Evolutionary conservation across 2,797 vertebrate species (phyloP).

Genomic region (Rhodeus uyekii): DNA sequence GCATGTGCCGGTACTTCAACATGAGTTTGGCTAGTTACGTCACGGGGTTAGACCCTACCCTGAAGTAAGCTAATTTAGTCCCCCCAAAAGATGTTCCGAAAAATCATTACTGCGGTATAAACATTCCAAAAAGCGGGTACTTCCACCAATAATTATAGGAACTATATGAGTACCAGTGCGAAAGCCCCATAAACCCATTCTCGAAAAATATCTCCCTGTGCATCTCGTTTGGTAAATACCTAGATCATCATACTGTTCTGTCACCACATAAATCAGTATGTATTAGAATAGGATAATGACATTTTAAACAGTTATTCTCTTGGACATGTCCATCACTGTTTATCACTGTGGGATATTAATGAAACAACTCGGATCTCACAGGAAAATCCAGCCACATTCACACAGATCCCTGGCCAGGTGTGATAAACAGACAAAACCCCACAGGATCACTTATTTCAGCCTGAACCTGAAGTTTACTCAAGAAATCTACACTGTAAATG

Average conservation of each 20-base stretch:
- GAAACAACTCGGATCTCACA: conserved; percentile 4
- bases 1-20: not conserved
- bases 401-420: conserved; percentile 9
- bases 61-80: not conserved
- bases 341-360: conserved; percentile 20
- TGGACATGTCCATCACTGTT: conserved; percentile 8
- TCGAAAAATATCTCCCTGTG: not conserved
- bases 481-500: conserved; percentile 31
- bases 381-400: conserved; percentile 5
- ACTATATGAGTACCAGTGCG: not conserved
- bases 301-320: conserved; percentile 17
- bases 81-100: not conserved
- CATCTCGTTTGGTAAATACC: not conserved
- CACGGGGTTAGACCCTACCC: not conserved
- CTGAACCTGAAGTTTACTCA: conserved; percentile 30
- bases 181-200: not conserved
- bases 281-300: not conserved
- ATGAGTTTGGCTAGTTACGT: not conserved
- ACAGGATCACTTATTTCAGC: conserved; percentile 21
- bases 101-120: not conserved
- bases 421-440: conserved; percentile 20
- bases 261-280: conserved; percentile 13
- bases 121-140: not conserved
- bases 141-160: not conserved
- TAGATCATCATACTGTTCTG: not conserved